A percentile compares a stretch with the other conserved stretches of the same genome.
Conservation (phyloP, 2,888 invertebrate species). For the Mechanitis mazaeus region DNA sequence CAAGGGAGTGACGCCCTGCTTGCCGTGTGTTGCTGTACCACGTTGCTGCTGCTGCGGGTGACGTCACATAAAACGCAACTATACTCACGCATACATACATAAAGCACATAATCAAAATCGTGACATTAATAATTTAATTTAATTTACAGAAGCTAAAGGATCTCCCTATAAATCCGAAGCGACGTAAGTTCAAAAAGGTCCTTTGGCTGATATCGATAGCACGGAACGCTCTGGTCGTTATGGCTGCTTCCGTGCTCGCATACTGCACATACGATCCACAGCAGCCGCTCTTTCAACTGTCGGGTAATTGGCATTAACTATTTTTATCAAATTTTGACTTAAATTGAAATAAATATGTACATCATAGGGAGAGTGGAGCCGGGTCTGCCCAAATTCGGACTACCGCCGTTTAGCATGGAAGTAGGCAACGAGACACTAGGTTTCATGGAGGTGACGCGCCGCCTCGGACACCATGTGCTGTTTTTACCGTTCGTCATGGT, state of each 20-base stretch:
- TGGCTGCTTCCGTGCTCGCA: conserved; percentile 78
- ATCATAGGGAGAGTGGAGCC: conserved; percentile 77
- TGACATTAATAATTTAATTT: no score
- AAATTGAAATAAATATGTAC: no score
- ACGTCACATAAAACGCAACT: conserved; percentile 21
- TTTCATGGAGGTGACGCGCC: conserved; percentile 81
- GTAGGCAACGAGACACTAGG: conserved; percentile 79
- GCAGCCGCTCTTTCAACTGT: conserved; percentile 79
- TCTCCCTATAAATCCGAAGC: conserved; percentile 59
- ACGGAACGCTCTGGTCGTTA: conserved; percentile 86
- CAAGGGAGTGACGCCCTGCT: conserved; percentile 79
- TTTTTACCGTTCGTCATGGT: conserved; percentile 91
- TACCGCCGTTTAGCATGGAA: conserved; percentile 81
- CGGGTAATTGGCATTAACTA: conserved; percentile 58
- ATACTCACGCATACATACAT: background rate
- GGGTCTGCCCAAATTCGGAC: conserved; percentile 81
- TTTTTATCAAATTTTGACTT: no score
- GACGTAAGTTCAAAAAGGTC: conserved; percentile 65
- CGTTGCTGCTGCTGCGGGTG: conserved; percentile 82
- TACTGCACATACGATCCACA: conserved; percentile 70
- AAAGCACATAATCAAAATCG: background rate
- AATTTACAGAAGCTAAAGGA: conserved; percentile 79
- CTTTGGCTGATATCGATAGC: conserved; percentile 86
- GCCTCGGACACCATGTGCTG: conserved; percentile 85
- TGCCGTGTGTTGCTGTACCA: conserved; percentile 79